Base-by-base conservation (phyloP, 2,797 vertebrate genomes). In the Lutra lutra region DNA sequence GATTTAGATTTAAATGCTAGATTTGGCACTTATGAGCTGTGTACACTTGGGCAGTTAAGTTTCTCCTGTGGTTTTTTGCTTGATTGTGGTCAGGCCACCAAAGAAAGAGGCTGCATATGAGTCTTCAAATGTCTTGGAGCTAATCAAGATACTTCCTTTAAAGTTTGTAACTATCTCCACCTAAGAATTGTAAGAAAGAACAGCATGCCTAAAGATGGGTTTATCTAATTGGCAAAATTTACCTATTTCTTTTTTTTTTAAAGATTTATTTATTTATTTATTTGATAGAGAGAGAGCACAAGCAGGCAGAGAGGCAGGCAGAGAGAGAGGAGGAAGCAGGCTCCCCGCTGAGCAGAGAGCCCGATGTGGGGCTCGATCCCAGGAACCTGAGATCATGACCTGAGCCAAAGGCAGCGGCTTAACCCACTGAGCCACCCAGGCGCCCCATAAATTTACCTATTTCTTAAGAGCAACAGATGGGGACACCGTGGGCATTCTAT, bases 231-330 rank as follows among this genome's bases (percentile, higher is more conserved):
- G 82, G 27, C 90, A 77, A 90, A 93, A 40, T 1, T n/a, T 1
- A 58, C 70, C n/a, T 38, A 43, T 72, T 92, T 97, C 27, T 18
- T 94, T n/a, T n/a, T n/a, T n/a, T n/a, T n/a, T n/a, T n/a, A n/a
- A n/a, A n/a, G n/a, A n/a, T n/a, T n/a, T n/a, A n/a, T n/a, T n/a
- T n/a, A n/a, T n/a, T n/a, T n/a, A n/a, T n/a, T n/a, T n/a, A n/a
- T n/a, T n/a, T n/a, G n/a, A n/a, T n/a, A n/a, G n/a, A n/a, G n/a
- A n/a, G n/a, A n/a, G n/a, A n/a, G n/a, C n/a, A n/a, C n/a, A n/a
- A n/a, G n/a, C n/a, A n/a, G n/a, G n/a, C n/a, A n/a, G n/a, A n/a
- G n/a, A n/a, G n/a, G n/a, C n/a, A n/a, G n/a, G n/a, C n/a, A n/a
- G n/a, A n/a, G n/a, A n/a, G n/a, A n/a, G n/a, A n/a, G n/a, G n/a